Percentiles rank a stretch among this genome's conserved stretches.
Evolutionary conservation across 2,888 invertebrate genomes (phyloP).

Genomic region (Eulithis testata): DNA sequence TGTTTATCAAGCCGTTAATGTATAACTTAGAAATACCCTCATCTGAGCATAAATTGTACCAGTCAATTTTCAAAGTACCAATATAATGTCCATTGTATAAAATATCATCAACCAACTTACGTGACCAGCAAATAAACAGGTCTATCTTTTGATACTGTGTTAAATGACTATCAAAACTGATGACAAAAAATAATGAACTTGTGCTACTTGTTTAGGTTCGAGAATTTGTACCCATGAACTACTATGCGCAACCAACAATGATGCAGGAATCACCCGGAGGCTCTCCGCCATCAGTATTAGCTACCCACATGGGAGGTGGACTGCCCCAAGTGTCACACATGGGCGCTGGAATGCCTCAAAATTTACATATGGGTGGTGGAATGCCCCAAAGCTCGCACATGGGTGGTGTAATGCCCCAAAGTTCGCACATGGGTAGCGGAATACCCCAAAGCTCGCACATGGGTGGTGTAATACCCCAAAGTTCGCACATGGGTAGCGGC

Average conservation of each 20-base stretch:
- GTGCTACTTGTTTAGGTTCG: constrained; percentile 51
- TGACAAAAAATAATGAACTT: background rate
- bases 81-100: no score
- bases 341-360: constrained; percentile 1
- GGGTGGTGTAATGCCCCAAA: constrained; percentile 9
- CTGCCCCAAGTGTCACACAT: background rate
- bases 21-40: no score
- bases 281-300: constrained; percentile 58
- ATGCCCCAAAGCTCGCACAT: constrained; percentile 3
- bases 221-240: constrained; percentile 74
- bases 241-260: constrained; percentile 57
- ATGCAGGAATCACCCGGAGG: constrained; percentile 68
- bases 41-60: no score
- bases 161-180: background rate
- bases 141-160: no score
- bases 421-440: constrained; percentile 13
- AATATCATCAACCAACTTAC: no score
- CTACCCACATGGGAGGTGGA: constrained; percentile 31
- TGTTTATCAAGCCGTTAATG: no score
- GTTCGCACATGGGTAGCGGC: constrained; percentile 1
- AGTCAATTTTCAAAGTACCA: no score
- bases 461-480: constrained; percentile 14
- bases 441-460: constrained; percentile 12
- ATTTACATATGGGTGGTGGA: constrained; percentile 6
- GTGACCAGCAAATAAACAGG: no score